Evolutionary conservation across 2,888 invertebrate genomes (phyloP).

Genomic region (Drosophila greeni): DNA sequence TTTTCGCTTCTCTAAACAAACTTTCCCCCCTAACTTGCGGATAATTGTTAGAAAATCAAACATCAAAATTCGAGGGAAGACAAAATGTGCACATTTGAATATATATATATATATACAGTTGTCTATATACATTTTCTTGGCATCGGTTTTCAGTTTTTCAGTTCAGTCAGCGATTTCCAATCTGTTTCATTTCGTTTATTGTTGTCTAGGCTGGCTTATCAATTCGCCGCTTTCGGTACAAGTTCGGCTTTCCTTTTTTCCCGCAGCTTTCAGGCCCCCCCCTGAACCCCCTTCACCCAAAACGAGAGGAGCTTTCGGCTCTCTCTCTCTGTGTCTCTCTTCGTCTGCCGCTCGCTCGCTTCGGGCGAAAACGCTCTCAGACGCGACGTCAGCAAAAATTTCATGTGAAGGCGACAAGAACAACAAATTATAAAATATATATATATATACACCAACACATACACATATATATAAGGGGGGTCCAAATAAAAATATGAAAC

Average conservation of each 20-base stretch:
- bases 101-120: background rate
- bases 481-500: slow-evolving; percentile 15
- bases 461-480: background rate
- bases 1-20: background rate
- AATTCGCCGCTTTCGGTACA: slow-evolving; percentile 24
- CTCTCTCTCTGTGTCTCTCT: slow-evolving; percentile 1
- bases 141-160: slow-evolving; percentile 14
- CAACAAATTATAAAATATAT: slow-evolving; percentile 28
- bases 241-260: slow-evolving; percentile 38
- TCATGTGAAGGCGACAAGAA: slow-evolving; percentile 32
- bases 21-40: background rate
- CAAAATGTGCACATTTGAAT: background rate
- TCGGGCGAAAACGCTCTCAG: slow-evolving; percentile 33
- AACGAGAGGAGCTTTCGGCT: slow-evolving; percentile 19
- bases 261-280: slow-evolving; percentile 18
- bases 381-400: slow-evolving; percentile 50
- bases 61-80: background rate
- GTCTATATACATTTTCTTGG: background rate
- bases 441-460: background rate
- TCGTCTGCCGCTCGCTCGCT: slow-evolving; percentile 10
- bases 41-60: slow-evolving; percentile 6
- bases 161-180: slow-evolving; percentile 14
- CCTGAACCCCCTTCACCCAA: background rate
- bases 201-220: slow-evolving; percentile 42
- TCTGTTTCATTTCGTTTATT: slow-evolving; percentile 18